Evolutionary conservation across 2,888 invertebrate species (phyloP).

Genomic region (Drosophila cyrtoloma): DNA sequence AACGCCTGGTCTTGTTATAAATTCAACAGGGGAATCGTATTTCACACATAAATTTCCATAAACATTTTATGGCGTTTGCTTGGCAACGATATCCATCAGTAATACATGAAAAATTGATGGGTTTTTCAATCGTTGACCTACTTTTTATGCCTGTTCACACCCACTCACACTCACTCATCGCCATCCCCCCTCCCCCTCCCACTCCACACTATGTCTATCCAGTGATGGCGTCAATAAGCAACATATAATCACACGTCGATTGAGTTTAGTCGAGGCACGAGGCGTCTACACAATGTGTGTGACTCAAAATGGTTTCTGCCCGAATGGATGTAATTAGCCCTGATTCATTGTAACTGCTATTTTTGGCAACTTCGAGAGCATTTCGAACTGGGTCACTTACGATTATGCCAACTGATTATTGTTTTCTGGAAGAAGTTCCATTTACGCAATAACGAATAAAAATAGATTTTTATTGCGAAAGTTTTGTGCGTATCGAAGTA

Average conservation of each 20-base stretch:
- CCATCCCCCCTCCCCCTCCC: background rate
- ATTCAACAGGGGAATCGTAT: slow-evolving; percentile 49
- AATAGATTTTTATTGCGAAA: slow-evolving; percentile 38
- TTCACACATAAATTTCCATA: slow-evolving; percentile 54
- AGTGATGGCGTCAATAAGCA: slow-evolving; percentile 22
- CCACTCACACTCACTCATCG: background rate
- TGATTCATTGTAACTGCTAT: slow-evolving; percentile 47
- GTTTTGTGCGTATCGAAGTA: background rate
- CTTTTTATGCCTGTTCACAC: slow-evolving; percentile 38
- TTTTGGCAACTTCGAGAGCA: slow-evolving; percentile 28
- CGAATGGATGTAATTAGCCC: slow-evolving; percentile 42
- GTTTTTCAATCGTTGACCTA: slow-evolving; percentile 74
- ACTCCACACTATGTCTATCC: background rate
- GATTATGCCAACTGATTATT: slow-evolving; percentile 5
- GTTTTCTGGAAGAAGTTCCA: slow-evolving; percentile 1
- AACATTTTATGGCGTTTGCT: slow-evolving; percentile 43
- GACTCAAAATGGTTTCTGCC: slow-evolving; percentile 7
- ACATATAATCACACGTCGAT: slow-evolving; percentile 38
- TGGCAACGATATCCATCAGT: slow-evolving; percentile 51
- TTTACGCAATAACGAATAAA: slow-evolving; percentile 6
- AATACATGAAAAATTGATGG: slow-evolving; percentile 55
- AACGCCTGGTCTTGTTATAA: slow-evolving; percentile 41
- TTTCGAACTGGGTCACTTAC: slow-evolving; percentile 48
- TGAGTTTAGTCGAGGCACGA: slow-evolving; percentile 8
- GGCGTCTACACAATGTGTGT: slow-evolving; percentile 37